Evolutionary conservation across 2,113 vertebrate genomes (phyloP).

Genomic region (Misgurnus mizolepis): DNA sequence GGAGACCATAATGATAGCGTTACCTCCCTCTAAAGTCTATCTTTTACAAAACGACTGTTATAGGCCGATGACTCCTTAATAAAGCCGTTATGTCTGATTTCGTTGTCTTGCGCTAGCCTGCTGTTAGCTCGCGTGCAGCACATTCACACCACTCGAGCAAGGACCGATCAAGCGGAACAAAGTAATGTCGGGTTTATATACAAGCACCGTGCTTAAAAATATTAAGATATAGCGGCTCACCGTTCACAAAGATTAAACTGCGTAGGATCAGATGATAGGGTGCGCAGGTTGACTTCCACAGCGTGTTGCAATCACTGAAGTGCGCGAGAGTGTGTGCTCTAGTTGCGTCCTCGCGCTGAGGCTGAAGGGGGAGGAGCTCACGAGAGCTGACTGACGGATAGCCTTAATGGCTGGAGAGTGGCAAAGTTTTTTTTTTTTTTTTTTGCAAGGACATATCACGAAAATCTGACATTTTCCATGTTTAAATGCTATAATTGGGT

Average conservation of each 20-base stretch:
- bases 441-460: too few relatives aligned
- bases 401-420: not conserved
- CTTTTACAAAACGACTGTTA: not conserved
- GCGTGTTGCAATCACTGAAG: not conserved
- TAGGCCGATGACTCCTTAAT: not conserved
- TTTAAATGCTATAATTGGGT: too few relatives aligned
- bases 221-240: not conserved
- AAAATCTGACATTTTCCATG: too few relatives aligned
- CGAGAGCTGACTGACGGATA: not conserved
- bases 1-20: not conserved
- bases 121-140: not conserved
- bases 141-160: not conserved
- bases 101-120: not conserved
- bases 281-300: too few relatives aligned
- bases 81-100: not conserved
- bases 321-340: not conserved
- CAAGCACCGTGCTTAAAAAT: not conserved
- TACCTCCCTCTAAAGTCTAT: not conserved
- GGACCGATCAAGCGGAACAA: not conserved
- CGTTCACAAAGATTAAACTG: not conserved
- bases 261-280: not conserved
- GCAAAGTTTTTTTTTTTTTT: not conserved
- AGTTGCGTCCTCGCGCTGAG: not conserved
- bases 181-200: not conserved
- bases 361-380: slow-evolving; percentile 16